These are phyloP conservation scores for Microchirus variegatus DNA, from an alignment of 2,797 vertebrate genomes.

Conservation along the genomic window DNA sequence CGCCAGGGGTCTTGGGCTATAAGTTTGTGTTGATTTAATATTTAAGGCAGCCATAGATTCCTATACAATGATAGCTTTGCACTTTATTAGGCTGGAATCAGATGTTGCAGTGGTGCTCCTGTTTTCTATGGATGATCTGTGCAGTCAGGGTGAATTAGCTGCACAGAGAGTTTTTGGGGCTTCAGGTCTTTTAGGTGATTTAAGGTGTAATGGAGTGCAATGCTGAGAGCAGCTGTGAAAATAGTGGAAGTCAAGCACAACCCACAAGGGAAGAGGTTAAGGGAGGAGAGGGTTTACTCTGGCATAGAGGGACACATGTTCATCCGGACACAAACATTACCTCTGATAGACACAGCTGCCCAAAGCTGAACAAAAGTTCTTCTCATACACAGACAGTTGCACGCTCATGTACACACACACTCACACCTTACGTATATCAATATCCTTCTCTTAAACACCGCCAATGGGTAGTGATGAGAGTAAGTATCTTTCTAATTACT, in stretches of 20 bases:
- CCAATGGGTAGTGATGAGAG: constrained; percentile 2
- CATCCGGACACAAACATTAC: constrained; percentile 57
- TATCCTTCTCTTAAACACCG: background rate
- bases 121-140: constrained; percentile 64
- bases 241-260: constrained; percentile 77
- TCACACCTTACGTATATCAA: background rate
- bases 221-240: constrained; percentile 79
- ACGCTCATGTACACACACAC: too few relatives aligned
- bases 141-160: constrained; percentile 74
- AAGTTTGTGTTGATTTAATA: constrained; percentile 44
- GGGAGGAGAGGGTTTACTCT: constrained; percentile 58
- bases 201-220: constrained; percentile 82
- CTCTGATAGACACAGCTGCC: constrained; percentile 38
- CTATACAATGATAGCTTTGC: constrained; percentile 31
- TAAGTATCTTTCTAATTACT: constrained; percentile 38
- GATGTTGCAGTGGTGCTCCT: constrained; percentile 55
- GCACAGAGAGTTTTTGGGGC: constrained; percentile 74
- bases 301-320: constrained; percentile 40
- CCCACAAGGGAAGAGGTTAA: constrained; percentile 69
- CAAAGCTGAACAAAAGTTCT: constrained; percentile 14
- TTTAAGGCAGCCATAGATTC: constrained; percentile 32
- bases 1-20: constrained; percentile 3
- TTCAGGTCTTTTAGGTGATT: constrained; percentile 82
- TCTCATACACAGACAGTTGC: constrained; percentile 5
- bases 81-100: constrained; percentile 53